Evolutionary conservation across 2,113 vertebrate genomes (phyloP).

Genomic region (Heteronetta atricapilla): DNA sequence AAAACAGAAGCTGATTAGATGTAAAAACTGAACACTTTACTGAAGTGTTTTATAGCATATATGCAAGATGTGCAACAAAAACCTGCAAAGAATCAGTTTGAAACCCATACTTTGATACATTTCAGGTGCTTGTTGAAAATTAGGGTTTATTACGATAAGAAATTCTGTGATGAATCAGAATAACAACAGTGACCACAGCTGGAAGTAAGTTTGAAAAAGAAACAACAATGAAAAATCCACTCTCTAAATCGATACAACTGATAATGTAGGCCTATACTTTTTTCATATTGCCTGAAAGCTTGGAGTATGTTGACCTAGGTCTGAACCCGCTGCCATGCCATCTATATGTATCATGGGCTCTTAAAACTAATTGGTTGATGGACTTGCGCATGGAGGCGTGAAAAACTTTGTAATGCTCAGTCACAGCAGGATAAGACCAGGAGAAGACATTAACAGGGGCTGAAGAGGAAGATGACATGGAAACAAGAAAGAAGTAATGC

Average conservation of each 20-base stretch:
- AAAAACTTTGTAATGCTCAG: conserved; percentile 88
- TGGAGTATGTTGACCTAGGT: conserved; percentile 78
- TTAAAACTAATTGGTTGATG: conserved; percentile 79
- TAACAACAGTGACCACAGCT: background rate
- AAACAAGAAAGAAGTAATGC: conserved; percentile 75
- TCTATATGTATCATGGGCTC: conserved; percentile 85
- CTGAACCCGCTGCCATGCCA: conserved; percentile 80
- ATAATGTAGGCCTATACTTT: conserved; percentile 64
- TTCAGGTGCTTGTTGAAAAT: conserved; percentile 39
- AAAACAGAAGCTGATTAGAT: background rate
- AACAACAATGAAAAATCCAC: conserved; percentile 37
- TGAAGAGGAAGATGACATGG: conserved; percentile 68
- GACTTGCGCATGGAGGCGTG: conserved; percentile 85
- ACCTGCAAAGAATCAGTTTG: background rate
- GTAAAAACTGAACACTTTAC: background rate
- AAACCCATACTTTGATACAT: conserved; percentile 14
- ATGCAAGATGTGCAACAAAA: conserved; percentile 1
- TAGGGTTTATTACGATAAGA: background rate
- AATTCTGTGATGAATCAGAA: conserved; percentile 29
- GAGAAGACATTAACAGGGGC: conserved; percentile 81
- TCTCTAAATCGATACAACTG: conserved; percentile 66
- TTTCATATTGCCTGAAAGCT: conserved; percentile 66
- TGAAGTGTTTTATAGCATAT: background rate
- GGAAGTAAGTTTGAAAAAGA: conserved; percentile 44
- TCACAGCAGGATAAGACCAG: conserved; percentile 83